Evolutionary conservation across 2,113 vertebrate genomes (phyloP).

Genomic region (Triplophysa dalaica): DNA sequence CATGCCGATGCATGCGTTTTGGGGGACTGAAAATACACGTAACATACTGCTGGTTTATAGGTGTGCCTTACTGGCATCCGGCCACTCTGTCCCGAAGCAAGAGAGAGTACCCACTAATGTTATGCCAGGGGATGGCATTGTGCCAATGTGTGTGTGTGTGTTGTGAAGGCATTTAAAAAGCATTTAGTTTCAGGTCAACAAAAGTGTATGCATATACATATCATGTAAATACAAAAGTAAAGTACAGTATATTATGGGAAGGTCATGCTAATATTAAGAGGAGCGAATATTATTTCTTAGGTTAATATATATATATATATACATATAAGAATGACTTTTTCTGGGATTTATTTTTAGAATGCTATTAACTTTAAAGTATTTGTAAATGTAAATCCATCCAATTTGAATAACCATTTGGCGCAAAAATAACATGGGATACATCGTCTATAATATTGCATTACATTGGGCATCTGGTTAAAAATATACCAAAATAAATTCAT

Average conservation of each 20-base stretch:
- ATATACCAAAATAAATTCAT: neutral
- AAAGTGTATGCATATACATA: too few species aligned
- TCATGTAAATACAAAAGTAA: too few species aligned
- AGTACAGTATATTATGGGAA: too few species aligned
- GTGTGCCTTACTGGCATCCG: neutral
- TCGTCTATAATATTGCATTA: neutral
- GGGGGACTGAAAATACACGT: neutral
- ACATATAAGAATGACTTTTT: too few species aligned
- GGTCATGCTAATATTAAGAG: too few species aligned
- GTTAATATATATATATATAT: too few species aligned
- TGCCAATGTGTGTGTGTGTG: neutral
- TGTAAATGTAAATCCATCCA: neutral
- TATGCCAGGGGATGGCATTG: constrained; percentile 6
- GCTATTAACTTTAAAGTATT: constrained; percentile 11
- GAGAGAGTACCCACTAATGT: neutral
- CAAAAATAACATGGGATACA: neutral
- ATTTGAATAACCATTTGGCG: constrained; percentile 1
- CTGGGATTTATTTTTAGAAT: neutral
- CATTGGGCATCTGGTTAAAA: neutral
- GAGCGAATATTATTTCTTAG: too few species aligned
- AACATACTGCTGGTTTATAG: constrained; percentile 7
- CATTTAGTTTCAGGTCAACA: too few species aligned
- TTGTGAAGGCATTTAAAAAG: neutral
- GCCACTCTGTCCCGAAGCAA: neutral
- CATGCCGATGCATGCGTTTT: constrained; percentile 12